A percentile compares a stretch with the other conserved stretches of the same genome.
phyloP scores from a whole-genome alignment of 92 coral and sea anemone species.

The Galaxea fascicularis region DNA sequence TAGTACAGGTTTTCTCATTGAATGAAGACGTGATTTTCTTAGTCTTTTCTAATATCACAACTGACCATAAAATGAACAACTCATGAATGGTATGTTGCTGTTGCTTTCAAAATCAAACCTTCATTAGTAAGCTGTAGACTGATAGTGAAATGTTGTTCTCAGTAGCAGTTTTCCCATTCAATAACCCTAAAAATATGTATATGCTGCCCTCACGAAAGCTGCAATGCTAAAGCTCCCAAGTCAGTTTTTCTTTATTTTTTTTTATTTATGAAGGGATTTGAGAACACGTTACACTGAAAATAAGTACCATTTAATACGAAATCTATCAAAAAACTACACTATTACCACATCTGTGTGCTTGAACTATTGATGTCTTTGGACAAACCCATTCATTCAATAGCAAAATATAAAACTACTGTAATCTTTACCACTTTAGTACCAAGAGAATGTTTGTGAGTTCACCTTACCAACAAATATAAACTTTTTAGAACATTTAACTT shows the following conservation, averaged over 20 bases:
- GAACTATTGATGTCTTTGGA: neutral
- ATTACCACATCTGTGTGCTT: neutral
- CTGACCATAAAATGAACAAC: no score
- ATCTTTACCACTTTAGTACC: neutral
- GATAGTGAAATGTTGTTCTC: no score
- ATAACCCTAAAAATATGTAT: no score
- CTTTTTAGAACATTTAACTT: neutral
- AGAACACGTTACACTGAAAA: constrained; percentile 9
- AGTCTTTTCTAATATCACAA: no score
- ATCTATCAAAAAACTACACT: constrained; percentile 33
- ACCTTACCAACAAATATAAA: neutral
- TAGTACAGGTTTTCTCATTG: no score
- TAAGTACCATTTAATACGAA: constrained; percentile 2
- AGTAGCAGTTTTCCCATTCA: no score
- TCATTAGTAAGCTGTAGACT: no score
- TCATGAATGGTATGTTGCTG: no score
- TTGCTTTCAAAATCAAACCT: no score
- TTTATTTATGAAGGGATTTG: constrained; percentile 2
- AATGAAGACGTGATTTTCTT: no score
- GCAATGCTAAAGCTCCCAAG: no score
- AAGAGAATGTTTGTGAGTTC: constrained; percentile 1
- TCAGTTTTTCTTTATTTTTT: neutral
- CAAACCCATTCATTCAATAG: neutral
- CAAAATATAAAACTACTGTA: constrained; percentile 18
- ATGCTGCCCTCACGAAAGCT: no score